Percentiles rank a stretch among this genome's conserved stretches.
Evolutionary conservation across 2,113 vertebrate species (phyloP).

Genomic region (Alligator mississippiensis): DNA sequence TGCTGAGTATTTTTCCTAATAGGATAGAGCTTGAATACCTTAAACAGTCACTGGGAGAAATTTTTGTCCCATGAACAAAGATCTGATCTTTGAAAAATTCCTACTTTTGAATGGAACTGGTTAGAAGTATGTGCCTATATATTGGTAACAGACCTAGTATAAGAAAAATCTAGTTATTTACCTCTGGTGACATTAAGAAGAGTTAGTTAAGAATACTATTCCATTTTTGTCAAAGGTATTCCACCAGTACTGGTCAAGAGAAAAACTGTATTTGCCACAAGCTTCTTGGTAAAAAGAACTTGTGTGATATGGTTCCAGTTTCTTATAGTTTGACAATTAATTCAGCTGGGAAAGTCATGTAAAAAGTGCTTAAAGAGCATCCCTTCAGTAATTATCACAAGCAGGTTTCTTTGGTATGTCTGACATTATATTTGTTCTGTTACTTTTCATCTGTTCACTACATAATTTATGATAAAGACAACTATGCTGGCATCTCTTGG

Average conservation of each 20-base stretch:
- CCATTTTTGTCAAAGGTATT: too few relatives aligned
- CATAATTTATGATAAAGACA: neutral
- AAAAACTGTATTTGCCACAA: neutral
- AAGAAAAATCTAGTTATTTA: neutral
- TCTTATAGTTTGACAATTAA: neutral
- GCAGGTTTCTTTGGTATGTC: neutral
- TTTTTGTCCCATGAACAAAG: neutral
- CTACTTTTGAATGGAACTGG: neutral
- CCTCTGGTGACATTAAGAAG: neutral
- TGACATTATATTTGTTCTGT: neutral
- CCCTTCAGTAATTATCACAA: neutral
- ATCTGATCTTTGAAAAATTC: neutral
- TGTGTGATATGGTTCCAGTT: neutral
- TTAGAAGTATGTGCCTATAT: neutral
- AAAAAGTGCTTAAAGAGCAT: neutral
- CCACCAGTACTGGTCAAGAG: too few relatives aligned
- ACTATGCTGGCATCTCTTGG: neutral
- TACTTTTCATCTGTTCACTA: neutral
- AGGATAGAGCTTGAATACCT: neutral
- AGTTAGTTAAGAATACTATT: neutral
- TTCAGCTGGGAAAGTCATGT: neutral
- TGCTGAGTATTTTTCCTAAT: neutral
- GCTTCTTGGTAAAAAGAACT: neutral
- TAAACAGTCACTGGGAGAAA: neutral
- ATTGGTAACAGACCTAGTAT: neutral